Conservation (phyloP, 1,140 invertebrate species). For the Plectus sambesii region DNA sequence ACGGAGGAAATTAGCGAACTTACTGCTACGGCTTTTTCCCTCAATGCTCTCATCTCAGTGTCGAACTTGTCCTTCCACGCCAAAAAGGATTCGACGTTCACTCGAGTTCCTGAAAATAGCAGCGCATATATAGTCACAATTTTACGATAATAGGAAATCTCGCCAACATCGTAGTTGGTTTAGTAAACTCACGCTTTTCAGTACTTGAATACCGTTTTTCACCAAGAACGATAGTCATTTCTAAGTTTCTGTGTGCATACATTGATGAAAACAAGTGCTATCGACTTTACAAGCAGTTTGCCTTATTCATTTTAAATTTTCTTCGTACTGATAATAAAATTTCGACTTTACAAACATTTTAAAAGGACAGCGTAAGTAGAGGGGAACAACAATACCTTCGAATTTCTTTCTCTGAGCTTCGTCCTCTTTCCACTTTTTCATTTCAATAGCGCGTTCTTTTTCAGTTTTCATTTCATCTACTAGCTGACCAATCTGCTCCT, state of each 20-base stretch:
- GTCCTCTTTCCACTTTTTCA: conserved; percentile 62
- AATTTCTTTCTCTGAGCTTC: conserved; percentile 67
- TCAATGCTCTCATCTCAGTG: conserved; percentile 67
- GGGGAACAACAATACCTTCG: conserved; percentile 23
- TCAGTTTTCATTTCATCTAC: conserved; percentile 15
- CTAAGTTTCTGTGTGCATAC: too few species aligned
- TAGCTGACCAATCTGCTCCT: conserved; percentile 25
- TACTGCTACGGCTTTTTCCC: conserved; percentile 40
- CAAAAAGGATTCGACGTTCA: conserved; percentile 88
- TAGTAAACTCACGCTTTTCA: too few species aligned
- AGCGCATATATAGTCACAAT: conserved; percentile 10
- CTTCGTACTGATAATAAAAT: conserved; percentile 9
- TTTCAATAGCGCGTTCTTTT: conserved; percentile 45
- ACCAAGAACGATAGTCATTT: too few species aligned
- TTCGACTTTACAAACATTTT: conserved; percentile 3
- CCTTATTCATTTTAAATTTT: too few species aligned
- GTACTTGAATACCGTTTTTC: too few species aligned
- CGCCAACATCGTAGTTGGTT: too few species aligned
- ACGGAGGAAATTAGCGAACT: conserved; percentile 2
- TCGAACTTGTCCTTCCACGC: conserved; percentile 89
- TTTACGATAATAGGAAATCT: too few species aligned
- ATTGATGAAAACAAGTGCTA: too few species aligned
- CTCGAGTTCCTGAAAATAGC: conserved; percentile 79
- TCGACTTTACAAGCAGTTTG: too few species aligned
- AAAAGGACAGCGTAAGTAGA: conserved; percentile 6